phyloP scores from a whole-genome alignment of 2,113 vertebrate species.

The Ivindomyrus marchei region DNA sequence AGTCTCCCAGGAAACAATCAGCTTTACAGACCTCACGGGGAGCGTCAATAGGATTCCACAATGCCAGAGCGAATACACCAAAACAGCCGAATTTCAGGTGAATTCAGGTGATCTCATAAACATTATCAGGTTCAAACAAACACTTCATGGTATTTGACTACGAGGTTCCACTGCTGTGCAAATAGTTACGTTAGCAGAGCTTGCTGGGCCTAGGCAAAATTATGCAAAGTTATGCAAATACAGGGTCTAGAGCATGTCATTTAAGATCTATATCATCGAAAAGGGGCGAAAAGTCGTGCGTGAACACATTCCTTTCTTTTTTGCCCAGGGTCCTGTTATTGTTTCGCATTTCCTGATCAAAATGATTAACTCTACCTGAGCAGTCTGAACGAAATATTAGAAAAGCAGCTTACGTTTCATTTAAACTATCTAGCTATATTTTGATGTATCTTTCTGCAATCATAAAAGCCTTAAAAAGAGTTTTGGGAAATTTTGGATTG shows the following conservation, averaged over 20 bases:
- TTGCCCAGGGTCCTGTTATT: conserved; percentile 18
- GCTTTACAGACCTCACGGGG: neutral
- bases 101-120: neutral
- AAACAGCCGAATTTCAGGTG: neutral
- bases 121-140: conserved; percentile 2
- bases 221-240: conserved; percentile 59
- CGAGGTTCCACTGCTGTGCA: neutral
- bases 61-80: too few relatives aligned
- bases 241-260: conserved; percentile 28
- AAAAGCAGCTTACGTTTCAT: conserved; percentile 21
- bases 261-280: conserved; percentile 33
- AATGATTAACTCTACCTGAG: conserved; percentile 11
- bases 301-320: conserved; percentile 19
- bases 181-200: conserved; percentile 15
- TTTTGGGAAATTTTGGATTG: neutral
- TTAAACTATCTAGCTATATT: neutral
- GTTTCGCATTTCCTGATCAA: conserved; percentile 32
- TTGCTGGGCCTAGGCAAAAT: conserved; percentile 35
- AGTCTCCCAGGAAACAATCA: neutral
- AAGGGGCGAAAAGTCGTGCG: conserved; percentile 29
- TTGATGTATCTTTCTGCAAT: neutral
- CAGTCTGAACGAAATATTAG: conserved; percentile 25
- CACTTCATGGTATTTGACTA: neutral
- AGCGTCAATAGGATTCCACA: neutral
- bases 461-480: neutral